A percentile compares a stretch with the other conserved stretches of the same genome.
These are phyloP conservation scores for Euplagia quadripunctaria DNA, from an alignment of 2,888 invertebrate species.

Conservation along the genomic window DNA sequence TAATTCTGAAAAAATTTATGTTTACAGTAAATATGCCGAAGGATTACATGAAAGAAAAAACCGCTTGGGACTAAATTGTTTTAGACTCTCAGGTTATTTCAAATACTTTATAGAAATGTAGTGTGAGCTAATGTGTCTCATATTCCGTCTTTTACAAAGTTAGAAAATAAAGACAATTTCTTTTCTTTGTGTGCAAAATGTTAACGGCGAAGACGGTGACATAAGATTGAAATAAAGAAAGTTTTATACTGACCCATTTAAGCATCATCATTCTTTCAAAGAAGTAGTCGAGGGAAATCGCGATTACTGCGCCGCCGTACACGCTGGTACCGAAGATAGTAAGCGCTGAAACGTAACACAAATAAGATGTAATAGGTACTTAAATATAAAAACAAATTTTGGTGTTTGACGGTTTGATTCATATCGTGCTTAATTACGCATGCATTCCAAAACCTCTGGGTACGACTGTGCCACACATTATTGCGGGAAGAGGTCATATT, in stretches of 20 bases:
- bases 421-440: background rate
- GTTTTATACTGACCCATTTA: conserved; percentile 85
- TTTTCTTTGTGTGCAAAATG: background rate
- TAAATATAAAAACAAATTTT: background rate
- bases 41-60: no score
- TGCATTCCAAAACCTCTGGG: background rate
- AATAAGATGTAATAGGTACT: background rate
- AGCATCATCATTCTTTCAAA: conserved; percentile 91
- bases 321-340: conserved; percentile 92
- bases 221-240: background rate
- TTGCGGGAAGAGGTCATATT: no score
- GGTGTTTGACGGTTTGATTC: background rate
- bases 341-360: conserved; percentile 77
- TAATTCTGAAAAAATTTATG: no score
- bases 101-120: no score
- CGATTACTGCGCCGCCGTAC: conserved; percentile 92
- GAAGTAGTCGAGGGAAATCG: conserved; percentile 91
- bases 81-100: no score
- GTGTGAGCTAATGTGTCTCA: no score
- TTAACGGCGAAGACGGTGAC: background rate
- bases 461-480: no score
- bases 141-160: no score
- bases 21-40: no score
- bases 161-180: no score
- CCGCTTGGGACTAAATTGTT: no score